Evolutionary conservation across 2,797 vertebrate genomes (phyloP), one percentile per base, ranked within the genome.

Genomic region (Chaetophractus vellerosus): DNA sequence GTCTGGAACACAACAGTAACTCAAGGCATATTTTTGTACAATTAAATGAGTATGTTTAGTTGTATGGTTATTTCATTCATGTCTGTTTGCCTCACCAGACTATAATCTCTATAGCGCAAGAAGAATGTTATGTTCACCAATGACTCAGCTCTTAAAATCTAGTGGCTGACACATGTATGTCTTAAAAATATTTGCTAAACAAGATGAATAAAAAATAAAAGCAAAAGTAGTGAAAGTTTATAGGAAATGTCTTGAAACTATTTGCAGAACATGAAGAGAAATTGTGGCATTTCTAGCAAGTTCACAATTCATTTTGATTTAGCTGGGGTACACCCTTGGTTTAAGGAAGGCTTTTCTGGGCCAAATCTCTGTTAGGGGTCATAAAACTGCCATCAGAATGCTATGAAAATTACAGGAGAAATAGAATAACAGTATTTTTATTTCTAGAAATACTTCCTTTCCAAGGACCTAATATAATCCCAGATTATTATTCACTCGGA

Each of bases 351-450:
- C 33, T 94, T 97, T 93, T 95, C 71, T 81, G 86, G 79, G 90
- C 90, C 94, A 98, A 89, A 81, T 96, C 94, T 94, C 88, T 84
- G 80, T 68, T 59, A 95, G 82, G 69, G 63, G 66, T 59, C 59
- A 92, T 97, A 88, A 96, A 97, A 95, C 82, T 93, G 75, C 84
- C 84, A 75, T 74, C 28, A 83, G 41, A 87, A 63, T 95, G 61
- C 82, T 96, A 91, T 66, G 75, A 96, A 97, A 96, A 96, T 96
- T 84, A 95, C 16, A 95, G 48, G 79, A 93, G 71, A 86, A 90
- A 84, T 61, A 90, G 66, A 96, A 91, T 80, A 90, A 87, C 33
- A 86, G 61, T 83, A 96, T 78, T 96, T 96, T 93, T 93, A 95
- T 93, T 97, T 85, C 7, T 61, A 90, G 81, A 96, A 97, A 72